Percentiles rank a stretch among this genome's conserved stretches.
Conservation (phyloP, 2,888 invertebrate genomes). For the Hemistola chrysoprasaria region DNA sequence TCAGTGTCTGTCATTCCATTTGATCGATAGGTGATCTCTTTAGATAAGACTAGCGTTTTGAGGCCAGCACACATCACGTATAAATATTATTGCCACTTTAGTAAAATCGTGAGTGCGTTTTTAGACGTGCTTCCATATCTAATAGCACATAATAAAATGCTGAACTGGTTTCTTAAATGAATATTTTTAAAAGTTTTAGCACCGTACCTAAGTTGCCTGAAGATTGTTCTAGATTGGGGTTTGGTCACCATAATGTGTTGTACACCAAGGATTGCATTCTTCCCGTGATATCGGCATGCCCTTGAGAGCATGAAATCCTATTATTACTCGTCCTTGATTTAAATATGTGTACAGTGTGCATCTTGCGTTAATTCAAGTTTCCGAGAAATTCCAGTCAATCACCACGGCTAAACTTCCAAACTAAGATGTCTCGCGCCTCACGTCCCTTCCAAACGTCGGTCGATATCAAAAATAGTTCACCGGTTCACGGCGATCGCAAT, state of each 20-base stretch:
- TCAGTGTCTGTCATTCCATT: conserved; percentile 32
- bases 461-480: conserved; percentile 62
- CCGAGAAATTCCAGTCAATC: conserved; percentile 52
- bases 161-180: conserved; percentile 9
- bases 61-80: conserved; percentile 43
- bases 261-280: no score
- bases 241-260: no score
- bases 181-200: conserved; percentile 5
- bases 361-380: conserved; percentile 46
- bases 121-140: conserved; percentile 14
- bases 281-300: no score
- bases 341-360: no score
- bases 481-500: conserved; percentile 49
- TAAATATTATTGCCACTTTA: conserved; percentile 40
- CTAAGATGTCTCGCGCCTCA: conserved; percentile 44
- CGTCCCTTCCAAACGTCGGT: conserved; percentile 41
- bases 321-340: conserved; percentile 33
- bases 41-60: conserved; percentile 55
- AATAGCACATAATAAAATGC: conserved; percentile 7
- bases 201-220: neutral
- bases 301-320: conserved; percentile 42
- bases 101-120: conserved; percentile 31
- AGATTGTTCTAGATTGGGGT: neutral
- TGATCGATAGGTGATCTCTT: conserved; percentile 63
- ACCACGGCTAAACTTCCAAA: conserved; percentile 46